Evolutionary conservation across 2,113 vertebrate genomes (phyloP).

Genomic region (Oreocharis arfaki): DNA sequence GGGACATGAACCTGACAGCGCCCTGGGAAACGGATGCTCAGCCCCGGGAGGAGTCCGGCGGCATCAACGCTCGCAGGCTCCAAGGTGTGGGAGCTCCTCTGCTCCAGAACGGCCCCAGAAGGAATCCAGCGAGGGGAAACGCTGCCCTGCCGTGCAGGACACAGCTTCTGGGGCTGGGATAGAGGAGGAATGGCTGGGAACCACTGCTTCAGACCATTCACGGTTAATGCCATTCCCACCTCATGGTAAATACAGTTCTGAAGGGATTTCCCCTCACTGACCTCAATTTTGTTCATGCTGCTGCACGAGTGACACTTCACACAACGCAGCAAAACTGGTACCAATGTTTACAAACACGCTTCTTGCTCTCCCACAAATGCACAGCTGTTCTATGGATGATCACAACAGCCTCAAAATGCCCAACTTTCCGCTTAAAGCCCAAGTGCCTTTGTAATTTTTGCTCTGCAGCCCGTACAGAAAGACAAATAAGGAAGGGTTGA

Average conservation of each 20-base stretch:
- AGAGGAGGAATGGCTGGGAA: background rate
- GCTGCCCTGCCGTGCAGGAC: accelerated
- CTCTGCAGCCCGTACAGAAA: background rate
- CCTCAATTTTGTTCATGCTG: background rate
- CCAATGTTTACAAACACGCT: background rate
- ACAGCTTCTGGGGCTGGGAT: background rate
- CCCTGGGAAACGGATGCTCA: accelerated
- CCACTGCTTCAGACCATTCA: background rate
- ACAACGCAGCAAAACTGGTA: background rate
- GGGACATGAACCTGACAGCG: background rate
- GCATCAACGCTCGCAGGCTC: accelerated
- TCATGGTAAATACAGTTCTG: background rate
- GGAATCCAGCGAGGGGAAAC: background rate
- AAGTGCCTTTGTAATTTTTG: background rate
- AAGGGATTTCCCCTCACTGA: background rate
- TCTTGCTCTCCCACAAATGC: background rate
- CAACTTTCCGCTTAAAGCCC: background rate
- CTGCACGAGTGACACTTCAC: background rate
- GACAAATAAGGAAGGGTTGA: background rate
- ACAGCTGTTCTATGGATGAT: background rate
- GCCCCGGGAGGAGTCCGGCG: background rate
- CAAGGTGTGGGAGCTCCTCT: background rate
- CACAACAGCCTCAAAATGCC: background rate
- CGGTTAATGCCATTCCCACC: accelerated
- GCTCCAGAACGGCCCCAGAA: background rate